Percentiles rank a stretch among this genome's conserved stretches.
These are phyloP conservation scores for Pogonomyrmex californicus DNA, from an alignment of 1,140 invertebrate genomes.

Conservation along the genomic window DNA sequence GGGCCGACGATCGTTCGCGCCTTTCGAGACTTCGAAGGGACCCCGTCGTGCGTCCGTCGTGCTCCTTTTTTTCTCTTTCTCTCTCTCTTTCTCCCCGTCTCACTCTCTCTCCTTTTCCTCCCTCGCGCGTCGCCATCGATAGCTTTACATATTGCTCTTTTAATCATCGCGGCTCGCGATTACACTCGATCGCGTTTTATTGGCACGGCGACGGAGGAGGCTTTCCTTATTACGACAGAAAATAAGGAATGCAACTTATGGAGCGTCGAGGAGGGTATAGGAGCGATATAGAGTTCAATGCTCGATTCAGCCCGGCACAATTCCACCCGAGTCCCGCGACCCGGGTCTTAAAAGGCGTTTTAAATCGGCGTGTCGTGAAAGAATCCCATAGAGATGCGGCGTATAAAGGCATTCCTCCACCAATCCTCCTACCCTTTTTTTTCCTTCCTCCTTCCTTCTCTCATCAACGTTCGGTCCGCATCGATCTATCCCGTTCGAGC, in stretches of 20 bases:
- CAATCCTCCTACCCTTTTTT: conserved; percentile 63
- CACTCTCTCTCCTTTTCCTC: too few relatives aligned
- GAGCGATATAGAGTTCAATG: conserved; percentile 66
- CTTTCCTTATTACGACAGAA: conserved; percentile 70
- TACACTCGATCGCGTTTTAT: conserved; percentile 65
- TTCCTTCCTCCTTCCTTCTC: conserved; percentile 57
- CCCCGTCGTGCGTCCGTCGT: background rate
- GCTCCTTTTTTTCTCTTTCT: background rate
- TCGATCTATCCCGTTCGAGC: conserved; percentile 54
- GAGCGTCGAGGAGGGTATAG: conserved; percentile 54
- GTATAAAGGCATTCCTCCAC: conserved; percentile 86
- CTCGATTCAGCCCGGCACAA: conserved; percentile 77
- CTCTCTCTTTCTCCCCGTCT: too few relatives aligned
- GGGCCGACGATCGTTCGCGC: conserved; percentile 57
- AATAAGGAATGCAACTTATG: conserved; percentile 75
- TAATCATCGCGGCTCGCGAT: conserved; percentile 52
- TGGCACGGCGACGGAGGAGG: conserved; percentile 1
- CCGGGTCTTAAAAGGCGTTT: conserved; percentile 85
- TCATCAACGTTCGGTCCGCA: conserved; percentile 67
- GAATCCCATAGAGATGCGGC: conserved; percentile 86
- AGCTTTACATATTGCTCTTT: conserved; percentile 61
- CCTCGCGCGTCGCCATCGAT: background rate
- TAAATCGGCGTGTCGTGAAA: conserved; percentile 85
- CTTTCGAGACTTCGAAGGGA: conserved; percentile 22
- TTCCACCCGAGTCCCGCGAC: conserved; percentile 72